phyloP scores from a whole-genome alignment of 2,113 vertebrate genomes.

The Pteruthius melanotis region DNA sequence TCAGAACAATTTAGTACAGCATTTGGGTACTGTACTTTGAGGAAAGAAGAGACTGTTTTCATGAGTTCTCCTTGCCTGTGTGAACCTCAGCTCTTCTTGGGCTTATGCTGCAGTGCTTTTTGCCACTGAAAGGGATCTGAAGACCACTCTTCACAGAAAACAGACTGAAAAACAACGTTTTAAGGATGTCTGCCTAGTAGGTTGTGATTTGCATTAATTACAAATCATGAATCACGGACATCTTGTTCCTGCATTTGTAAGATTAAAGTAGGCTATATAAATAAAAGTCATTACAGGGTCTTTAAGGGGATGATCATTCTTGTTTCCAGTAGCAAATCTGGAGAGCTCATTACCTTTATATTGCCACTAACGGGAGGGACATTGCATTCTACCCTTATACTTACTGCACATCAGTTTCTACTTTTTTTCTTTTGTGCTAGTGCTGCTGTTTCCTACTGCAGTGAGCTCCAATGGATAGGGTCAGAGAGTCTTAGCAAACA shows the following conservation, averaged over 20 bases:
- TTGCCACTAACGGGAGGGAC: neutral
- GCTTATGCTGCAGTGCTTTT: neutral
- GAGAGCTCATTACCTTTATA: neutral
- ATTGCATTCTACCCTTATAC: neutral
- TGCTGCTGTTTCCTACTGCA: neutral
- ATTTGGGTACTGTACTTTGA: neutral
- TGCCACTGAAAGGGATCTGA: neutral
- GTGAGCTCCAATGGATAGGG: neutral
- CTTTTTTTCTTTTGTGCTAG: neutral
- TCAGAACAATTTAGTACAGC: neutral
- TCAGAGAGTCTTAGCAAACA: neutral
- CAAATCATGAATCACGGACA: neutral
- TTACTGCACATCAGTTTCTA: neutral
- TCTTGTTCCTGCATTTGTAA: neutral
- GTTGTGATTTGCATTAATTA: neutral
- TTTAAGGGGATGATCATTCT: neutral
- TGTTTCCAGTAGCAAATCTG: neutral
- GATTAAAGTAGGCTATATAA: neutral
- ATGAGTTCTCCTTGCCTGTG: rapidly evolving
- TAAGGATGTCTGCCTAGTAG: neutral
- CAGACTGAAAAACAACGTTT: neutral
- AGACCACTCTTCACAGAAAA: neutral
- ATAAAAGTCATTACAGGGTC: neutral
- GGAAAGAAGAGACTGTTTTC: neutral
- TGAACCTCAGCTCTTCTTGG: neutral